These are phyloP conservation scores for Sparus aurata DNA, from an alignment of 2,797 vertebrate species.

Conservation along the genomic window DNA sequence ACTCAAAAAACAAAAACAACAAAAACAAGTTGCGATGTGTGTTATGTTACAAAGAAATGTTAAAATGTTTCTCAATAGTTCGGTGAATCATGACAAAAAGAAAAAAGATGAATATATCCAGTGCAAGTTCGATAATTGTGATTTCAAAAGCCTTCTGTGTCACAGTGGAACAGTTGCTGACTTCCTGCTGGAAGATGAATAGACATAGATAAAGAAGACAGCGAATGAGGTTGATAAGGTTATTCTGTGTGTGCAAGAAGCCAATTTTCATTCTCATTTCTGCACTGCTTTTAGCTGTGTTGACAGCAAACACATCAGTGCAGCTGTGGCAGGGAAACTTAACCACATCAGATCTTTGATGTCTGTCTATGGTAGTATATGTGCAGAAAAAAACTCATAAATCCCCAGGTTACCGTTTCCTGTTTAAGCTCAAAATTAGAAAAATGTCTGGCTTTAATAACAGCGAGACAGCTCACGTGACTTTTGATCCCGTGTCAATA, in stretches of 20 bases:
- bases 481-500: slow-evolving; percentile 60
- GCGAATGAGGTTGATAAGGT: neutral
- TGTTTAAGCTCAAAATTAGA: slow-evolving; percentile 36
- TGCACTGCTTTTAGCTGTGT: neutral
- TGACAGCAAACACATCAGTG: slow-evolving; percentile 23
- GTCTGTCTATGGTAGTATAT: slow-evolving; percentile 36
- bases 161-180: slow-evolving; percentile 1
- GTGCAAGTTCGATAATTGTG: neutral
- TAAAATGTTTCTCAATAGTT: neutral
- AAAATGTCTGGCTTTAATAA: slow-evolving; percentile 56
- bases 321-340: neutral
- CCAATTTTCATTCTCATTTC: neutral
- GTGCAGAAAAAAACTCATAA: slow-evolving; percentile 45
- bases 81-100: neutral
- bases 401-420: slow-evolving; percentile 66
- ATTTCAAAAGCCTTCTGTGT: slow-evolving; percentile 22
- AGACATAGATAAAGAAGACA: neutral
- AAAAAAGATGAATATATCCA: neutral
- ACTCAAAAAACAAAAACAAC: neutral
- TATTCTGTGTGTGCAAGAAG: neutral
- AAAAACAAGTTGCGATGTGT: neutral
- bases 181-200: slow-evolving; percentile 30
- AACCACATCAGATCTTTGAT: slow-evolving; percentile 50
- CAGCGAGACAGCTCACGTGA: slow-evolving; percentile 32
- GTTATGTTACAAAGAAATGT: slow-evolving; percentile 4